phyloP scores from a whole-genome alignment of 2,797 vertebrate species.

The Zenarchopterus dispar region DNA sequence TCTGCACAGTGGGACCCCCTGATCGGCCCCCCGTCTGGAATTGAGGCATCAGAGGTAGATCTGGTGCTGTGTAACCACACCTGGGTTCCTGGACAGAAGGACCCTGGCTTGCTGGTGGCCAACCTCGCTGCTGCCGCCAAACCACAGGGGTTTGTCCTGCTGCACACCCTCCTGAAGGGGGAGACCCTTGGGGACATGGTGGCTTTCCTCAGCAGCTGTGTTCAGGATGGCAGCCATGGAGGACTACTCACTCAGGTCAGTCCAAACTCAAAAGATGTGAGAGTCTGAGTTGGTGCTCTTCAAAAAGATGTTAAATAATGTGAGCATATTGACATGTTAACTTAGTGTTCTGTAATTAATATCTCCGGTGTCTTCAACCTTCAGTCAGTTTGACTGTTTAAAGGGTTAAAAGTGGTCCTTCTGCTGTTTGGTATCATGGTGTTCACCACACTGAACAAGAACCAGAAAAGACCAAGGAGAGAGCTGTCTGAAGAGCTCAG shows the following conservation, averaged over 20 bases:
- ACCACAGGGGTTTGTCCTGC: conserved; percentile 89
- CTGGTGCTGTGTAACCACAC: conserved; percentile 89
- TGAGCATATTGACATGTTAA: too few species aligned
- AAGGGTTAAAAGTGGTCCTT: too few species aligned
- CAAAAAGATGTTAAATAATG: not conserved
- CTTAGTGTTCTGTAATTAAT: too few species aligned
- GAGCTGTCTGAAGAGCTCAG: too few species aligned
- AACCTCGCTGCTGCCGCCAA: conserved; percentile 87
- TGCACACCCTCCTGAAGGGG: conserved; percentile 90
- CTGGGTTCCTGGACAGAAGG: conserved; percentile 12
- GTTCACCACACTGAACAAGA: too few species aligned
- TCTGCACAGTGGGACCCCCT: conserved; percentile 88
- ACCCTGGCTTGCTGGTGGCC: conserved; percentile 64
- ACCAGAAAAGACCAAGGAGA: too few species aligned
- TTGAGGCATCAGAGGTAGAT: conserved; percentile 75
- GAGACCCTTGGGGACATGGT: conserved; percentile 88
- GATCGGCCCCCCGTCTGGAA: conserved; percentile 70
- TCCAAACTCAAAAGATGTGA: not conserved
- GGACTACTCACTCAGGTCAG: conserved; percentile 88
- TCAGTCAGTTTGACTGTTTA: too few species aligned
- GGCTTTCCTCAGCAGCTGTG: conserved; percentile 83
- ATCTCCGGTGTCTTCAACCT: too few species aligned
- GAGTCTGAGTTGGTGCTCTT: too few species aligned
- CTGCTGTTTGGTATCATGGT: too few species aligned
- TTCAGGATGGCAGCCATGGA: conserved; percentile 69